Base-by-base conservation (phyloP, 2,888 invertebrate species). In the Dynastes hyllus region DNA sequence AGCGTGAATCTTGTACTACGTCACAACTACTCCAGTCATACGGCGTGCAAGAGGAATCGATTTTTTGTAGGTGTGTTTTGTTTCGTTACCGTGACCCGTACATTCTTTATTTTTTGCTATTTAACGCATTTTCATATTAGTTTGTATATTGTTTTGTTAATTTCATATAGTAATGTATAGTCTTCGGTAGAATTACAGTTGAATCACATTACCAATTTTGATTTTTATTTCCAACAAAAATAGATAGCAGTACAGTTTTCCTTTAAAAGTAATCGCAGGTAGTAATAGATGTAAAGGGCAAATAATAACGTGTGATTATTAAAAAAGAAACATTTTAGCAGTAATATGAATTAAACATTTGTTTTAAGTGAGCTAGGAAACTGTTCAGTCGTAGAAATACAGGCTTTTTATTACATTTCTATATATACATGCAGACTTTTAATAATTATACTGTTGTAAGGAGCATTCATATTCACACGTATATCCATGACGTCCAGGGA, bases 1-100 rank as follows among this genome's bases (percentile, higher is more conserved):
- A 85, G 87, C 88, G 91, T 89, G 87, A 88, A 85, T 83, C 81
- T 83, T 80, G 83, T 83, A 81, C 84, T 84, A 87, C 88, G 88
- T 88, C 88, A 88, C 82, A 82, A 86, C 85, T 82, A 83, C 85
- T 86, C 86, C 83, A 82, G 82, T 76, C 76, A 76, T 58, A 67
- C 76, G 73, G 66, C 76, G 69, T 78, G 78, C 66, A 50, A 78
- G 63, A 78, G 50, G 51, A 78, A 71, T 78, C 66, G 67, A 78
- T 78, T 78, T 67, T 45, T 76, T 71, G 84, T 83, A 82, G 81
- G 78, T 84, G 86, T 86, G 86, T 87, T 80, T 73, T 61, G 73
- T 61, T 73, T 45, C 73, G 61, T 61, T 73, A 40, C 61, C 61
- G 58, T 79, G 75, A 63, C 71, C 63, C 37, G 77, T 55, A 61